Base-by-base conservation (phyloP, 2,888 invertebrate species). In the Campaea margaritaria region DNA sequence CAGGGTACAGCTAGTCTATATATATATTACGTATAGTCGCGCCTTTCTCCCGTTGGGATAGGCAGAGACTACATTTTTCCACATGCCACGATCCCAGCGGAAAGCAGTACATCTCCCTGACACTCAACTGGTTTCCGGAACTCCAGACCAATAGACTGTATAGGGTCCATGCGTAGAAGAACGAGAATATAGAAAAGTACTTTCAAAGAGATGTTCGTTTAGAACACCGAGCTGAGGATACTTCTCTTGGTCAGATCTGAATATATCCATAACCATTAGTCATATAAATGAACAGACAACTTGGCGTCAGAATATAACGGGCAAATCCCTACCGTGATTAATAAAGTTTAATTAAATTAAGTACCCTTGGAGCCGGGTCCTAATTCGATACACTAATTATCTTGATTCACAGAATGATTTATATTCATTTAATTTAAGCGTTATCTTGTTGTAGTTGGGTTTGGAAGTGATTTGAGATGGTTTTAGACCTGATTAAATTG, bases 331-430 rank as follows among this genome's bases (percentile, higher is more conserved):
- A 8, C 58, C 36, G 45, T 54, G 46, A 59, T 59, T 59, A 58
- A 50, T 49, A 60, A 60, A 60, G 54, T 60, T 60, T 46, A 60
- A 59, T 59, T 50, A 59, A 59, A 55, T 60, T 42, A 60, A 54
- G 45, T 46, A 34, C 38, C 55, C 42, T 50, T 43, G 9, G 39
- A 14, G 47, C 36, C 44, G 14, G 51, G 49, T 15, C 27, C 53
- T 57, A 49, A 62, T 57, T 57, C 53, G 57, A 62, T 53, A 53
- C 57, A 49, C 44, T 57, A 46, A 51, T 55, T 54, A 59, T 59
- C 59, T 49, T 39, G 49, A 45, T 54, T 49, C 45, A 39, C 49
- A 44, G 44, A 51, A 52, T 58, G 51, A 58, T 58, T 58, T 46
- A 58, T 58, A 47, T 52, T 41, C 51, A 52, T 58, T 57, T 49